These are phyloP conservation scores for Ellobius talpinus DNA, from an alignment of 2,113 vertebrate genomes.

Conservation along the genomic window DNA sequence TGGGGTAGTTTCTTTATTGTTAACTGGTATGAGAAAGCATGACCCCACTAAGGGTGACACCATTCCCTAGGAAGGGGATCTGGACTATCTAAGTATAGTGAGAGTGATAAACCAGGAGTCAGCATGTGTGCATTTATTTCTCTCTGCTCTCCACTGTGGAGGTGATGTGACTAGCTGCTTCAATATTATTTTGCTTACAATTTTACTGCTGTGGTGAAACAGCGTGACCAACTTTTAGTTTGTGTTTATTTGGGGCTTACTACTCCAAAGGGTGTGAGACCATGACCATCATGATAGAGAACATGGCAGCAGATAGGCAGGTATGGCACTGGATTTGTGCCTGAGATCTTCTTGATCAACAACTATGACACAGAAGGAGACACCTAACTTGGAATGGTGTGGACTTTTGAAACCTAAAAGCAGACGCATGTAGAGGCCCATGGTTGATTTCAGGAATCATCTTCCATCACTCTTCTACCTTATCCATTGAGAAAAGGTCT, in stretches of 20 bases:
- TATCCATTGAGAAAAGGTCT: neutral
- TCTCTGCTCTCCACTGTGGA: neutral
- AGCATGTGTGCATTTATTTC: neutral
- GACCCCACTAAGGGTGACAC: neutral
- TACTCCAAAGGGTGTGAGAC: neutral
- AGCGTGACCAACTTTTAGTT: neutral
- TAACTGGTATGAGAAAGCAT: neutral
- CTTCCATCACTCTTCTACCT: neutral
- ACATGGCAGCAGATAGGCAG: neutral
- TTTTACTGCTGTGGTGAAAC: neutral
- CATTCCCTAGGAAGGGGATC: neutral
- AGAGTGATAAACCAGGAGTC: neutral
- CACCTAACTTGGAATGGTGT: neutral
- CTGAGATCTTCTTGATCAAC: neutral
- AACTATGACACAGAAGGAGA: neutral
- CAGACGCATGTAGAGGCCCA: neutral
- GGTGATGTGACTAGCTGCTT: neutral
- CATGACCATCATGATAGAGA: neutral
- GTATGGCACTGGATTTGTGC: neutral
- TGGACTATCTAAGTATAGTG: neutral
- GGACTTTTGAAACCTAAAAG: neutral
- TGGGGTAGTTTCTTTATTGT: neutral
- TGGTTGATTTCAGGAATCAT: neutral
- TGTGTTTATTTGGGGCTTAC: neutral
- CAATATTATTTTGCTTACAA: neutral